Evolutionary conservation across 2,113 vertebrate genomes (phyloP).

Genomic region (Xenopus tropicalis): UCB_Xtro_10.0 CM004443.2:186002001-186002500

Average conservation of each 20-base stretch:
- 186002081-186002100: not conserved
- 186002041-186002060: slow-evolving; percentile 22
- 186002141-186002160: slow-evolving; percentile 41
- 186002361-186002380: slow-evolving; percentile 37
- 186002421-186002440: slow-evolving; percentile 43
- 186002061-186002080: slow-evolving; percentile 1
- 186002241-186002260: slow-evolving; percentile 34
- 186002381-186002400: slow-evolving; percentile 41
- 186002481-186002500: slow-evolving; percentile 12
- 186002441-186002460: slow-evolving; percentile 33
- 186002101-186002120: slow-evolving; percentile 19
- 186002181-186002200: slow-evolving; percentile 9
- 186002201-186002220: slow-evolving; percentile 15
- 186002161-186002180: slow-evolving; percentile 36
- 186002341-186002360: slow-evolving; percentile 40
- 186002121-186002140: slow-evolving; percentile 10
- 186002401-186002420: slow-evolving; percentile 43
- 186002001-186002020: slow-evolving; percentile 21
- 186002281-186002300: slow-evolving; percentile 23
- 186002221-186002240: slow-evolving; percentile 32
- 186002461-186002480: slow-evolving; percentile 22
- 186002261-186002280: slow-evolving; percentile 36
- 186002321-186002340: slow-evolving; percentile 33
- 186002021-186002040: slow-evolving; percentile 1
- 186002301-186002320: slow-evolving; percentile 26